Conservation (phyloP, 2,888 invertebrate species). For the Drosophila koepferae region DNA sequence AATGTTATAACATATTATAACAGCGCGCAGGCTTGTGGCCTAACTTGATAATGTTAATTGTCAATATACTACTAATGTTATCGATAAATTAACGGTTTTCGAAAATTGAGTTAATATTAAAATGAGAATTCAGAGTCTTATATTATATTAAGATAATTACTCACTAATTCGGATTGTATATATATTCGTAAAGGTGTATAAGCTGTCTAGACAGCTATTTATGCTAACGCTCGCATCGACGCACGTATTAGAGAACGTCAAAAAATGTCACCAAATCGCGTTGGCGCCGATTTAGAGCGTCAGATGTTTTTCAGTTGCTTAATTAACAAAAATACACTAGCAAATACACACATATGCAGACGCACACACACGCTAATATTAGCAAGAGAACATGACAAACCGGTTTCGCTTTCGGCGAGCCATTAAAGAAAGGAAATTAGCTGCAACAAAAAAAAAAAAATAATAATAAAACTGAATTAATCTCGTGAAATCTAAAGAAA, state of each 20-base stretch:
- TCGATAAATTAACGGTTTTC: conserved; percentile 10
- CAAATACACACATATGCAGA: background rate
- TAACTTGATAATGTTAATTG: conserved; percentile 1
- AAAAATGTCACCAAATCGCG: conserved; percentile 15
- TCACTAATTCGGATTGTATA: background rate
- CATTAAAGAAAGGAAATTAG: conserved; percentile 62
- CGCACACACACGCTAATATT: conserved; percentile 17
- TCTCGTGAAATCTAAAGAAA: conserved; percentile 16
- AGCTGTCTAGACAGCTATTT: conserved; percentile 2
- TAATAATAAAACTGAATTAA: conserved; percentile 1
- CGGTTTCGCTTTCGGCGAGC: conserved; percentile 64
- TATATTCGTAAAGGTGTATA: too few species aligned
- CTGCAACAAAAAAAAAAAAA: conserved; percentile 34
- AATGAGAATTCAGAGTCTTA: background rate
- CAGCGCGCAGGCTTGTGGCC: background rate
- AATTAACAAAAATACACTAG: conserved; percentile 52
- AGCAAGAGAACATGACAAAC: conserved; percentile 69
- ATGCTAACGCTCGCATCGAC: background rate
- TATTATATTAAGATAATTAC: background rate
- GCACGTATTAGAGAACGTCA: conserved; percentile 8
- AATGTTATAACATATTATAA: background rate
- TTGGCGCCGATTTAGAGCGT: conserved; percentile 26
- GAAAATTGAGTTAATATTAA: background rate
- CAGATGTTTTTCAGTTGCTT: conserved; percentile 50
- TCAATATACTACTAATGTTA: background rate